phyloP scores from a whole-genome alignment of 2,113 vertebrate species.

The Tragulus kanchil region DNA sequence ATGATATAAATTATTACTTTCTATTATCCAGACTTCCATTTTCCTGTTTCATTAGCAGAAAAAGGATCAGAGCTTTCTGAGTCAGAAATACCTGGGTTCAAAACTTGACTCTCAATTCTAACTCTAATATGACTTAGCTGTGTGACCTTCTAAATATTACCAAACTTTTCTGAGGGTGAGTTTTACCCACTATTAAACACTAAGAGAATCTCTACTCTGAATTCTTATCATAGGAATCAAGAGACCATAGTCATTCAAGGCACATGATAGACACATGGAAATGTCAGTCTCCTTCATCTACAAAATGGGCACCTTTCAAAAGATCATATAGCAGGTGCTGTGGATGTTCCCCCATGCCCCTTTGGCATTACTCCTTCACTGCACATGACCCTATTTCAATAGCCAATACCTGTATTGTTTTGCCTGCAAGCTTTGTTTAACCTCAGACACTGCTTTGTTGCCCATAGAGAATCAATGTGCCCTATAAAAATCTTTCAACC shows the following conservation, averaged over 20 bases:
- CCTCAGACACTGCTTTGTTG: background rate
- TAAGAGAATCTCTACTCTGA: background rate
- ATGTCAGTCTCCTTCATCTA: background rate
- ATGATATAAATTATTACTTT: slow-evolving; percentile 29
- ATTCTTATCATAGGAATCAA: background rate
- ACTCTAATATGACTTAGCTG: background rate
- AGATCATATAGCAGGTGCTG: background rate
- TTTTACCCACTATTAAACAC: background rate
- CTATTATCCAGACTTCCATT: background rate
- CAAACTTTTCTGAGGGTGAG: background rate
- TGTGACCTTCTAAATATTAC: background rate
- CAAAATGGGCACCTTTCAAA: background rate
- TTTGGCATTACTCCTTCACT: background rate
- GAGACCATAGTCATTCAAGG: background rate
- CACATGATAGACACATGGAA: background rate
- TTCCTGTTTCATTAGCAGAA: background rate
- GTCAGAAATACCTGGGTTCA: slow-evolving; percentile 7
- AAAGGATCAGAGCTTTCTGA: background rate
- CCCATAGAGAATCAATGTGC: background rate
- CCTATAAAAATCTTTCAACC: background rate
- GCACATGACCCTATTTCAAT: background rate
- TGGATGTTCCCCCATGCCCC: background rate
- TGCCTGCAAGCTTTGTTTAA: background rate
- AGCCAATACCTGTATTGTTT: background rate
- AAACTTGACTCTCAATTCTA: background rate